Percentiles rank a stretch among this genome's conserved stretches.
Evolutionary conservation across 2,113 vertebrate species (phyloP).

Genomic region (Acanthisitta chloris): DNA sequence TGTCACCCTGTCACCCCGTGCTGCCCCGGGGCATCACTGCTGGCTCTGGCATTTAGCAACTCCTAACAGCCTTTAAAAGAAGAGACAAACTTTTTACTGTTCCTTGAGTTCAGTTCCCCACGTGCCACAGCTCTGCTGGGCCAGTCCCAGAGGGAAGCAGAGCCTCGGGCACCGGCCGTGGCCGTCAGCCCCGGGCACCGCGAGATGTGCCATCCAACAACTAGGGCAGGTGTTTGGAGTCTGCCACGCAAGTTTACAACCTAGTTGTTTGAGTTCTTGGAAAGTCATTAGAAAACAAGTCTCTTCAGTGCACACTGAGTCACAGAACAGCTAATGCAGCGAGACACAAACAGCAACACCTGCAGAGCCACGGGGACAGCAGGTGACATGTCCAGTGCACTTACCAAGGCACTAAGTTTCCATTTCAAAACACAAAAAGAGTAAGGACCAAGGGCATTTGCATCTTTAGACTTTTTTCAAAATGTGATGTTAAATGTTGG

Average conservation of each 20-base stretch:
- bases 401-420: constrained; percentile 36
- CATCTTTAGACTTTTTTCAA: background rate
- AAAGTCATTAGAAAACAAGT: background rate
- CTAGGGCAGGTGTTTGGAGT: background rate
- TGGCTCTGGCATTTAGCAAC: accelerated
- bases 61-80: background rate
- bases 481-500: background rate
- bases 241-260: background rate
- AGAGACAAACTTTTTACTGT: accelerated
- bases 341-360: background rate
- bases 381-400: background rate
- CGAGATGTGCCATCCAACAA: accelerated
- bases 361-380: background rate
- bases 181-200: accelerated
- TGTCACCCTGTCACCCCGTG: too few species aligned
- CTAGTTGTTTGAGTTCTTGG: background rate
- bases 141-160: background rate
- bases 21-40: too few species aligned
- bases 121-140: accelerated
- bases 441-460: background rate
- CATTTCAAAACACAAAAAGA: background rate
- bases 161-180: background rate
- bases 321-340: background rate
- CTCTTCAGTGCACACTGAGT: background rate
- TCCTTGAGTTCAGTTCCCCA: background rate